Evolutionary conservation across 1,140 invertebrate species (phyloP).

Genomic region (Manduca sexta): DNA sequence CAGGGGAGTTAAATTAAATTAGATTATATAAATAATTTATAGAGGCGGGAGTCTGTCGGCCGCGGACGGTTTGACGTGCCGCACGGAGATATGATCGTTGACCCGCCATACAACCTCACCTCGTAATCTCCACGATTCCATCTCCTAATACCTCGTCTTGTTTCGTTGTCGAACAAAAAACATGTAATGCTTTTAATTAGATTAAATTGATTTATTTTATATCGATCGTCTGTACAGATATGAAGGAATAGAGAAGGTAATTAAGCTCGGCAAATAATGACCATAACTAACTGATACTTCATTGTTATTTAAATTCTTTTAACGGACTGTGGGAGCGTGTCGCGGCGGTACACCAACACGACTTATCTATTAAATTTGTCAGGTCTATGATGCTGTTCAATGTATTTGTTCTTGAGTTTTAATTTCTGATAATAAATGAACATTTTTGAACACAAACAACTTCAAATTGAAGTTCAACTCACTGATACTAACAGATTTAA

Average conservation of each 20-base stretch:
- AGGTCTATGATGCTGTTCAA: too few species aligned
- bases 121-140: constrained; percentile 63
- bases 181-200: constrained; percentile 72
- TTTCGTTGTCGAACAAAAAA: constrained; percentile 66
- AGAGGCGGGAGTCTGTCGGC: constrained; percentile 42
- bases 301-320: constrained; percentile 22
- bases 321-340: background rate
- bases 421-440: too few species aligned
- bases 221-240: constrained; percentile 54
- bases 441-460: too few species aligned
- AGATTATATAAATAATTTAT: constrained; percentile 68
- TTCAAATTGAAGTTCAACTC: background rate
- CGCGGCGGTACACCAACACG: too few species aligned
- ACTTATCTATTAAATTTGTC: too few species aligned
- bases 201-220: constrained; percentile 71
- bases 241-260: constrained; percentile 44
- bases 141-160: constrained; percentile 66
- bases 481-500: background rate
- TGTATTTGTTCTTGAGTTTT: too few species aligned
- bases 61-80: constrained; percentile 58
- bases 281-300: constrained; percentile 38
- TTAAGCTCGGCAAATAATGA: constrained; percentile 67
- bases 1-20: constrained; percentile 68
- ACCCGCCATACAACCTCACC: constrained; percentile 56
- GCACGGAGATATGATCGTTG: constrained; percentile 58